These are phyloP conservation scores for Meiosimyza platycephala DNA, from an alignment of 2,888 invertebrate species.

Conservation along the genomic window DNA sequence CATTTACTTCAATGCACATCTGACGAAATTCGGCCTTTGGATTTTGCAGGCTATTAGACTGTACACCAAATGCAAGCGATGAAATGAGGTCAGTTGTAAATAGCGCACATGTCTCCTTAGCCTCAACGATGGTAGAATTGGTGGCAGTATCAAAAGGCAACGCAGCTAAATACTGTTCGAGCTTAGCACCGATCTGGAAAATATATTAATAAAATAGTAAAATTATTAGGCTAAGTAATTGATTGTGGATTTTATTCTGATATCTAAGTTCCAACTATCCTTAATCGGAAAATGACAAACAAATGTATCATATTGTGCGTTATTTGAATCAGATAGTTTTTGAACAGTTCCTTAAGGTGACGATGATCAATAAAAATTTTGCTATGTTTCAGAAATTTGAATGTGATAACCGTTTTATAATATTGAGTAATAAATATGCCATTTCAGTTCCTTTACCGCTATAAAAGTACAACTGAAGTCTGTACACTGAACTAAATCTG, in stretches of 20 bases:
- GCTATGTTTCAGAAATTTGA: too few relatives aligned
- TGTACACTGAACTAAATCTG: too few relatives aligned
- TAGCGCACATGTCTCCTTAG: constrained; percentile 58
- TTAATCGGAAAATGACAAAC: too few relatives aligned
- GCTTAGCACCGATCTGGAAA: constrained; percentile 54
- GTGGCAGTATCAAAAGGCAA: constrained; percentile 41
- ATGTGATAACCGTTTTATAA: too few relatives aligned
- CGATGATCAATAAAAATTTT: too few relatives aligned
- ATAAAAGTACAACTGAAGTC: too few relatives aligned
- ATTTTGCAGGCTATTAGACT: constrained; percentile 66
- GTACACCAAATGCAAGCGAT: constrained; percentile 67
- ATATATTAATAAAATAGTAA: background rate
- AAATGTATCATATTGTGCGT: too few relatives aligned
- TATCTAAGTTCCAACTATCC: background rate
- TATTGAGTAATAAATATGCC: too few relatives aligned
- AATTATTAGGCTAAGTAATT: background rate
- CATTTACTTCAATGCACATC: constrained; percentile 64
- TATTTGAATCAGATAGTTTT: too few relatives aligned
- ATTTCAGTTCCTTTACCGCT: too few relatives aligned
- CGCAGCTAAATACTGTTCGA: constrained; percentile 53
- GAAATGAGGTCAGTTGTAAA: constrained; percentile 67
- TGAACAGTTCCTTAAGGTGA: too few relatives aligned
- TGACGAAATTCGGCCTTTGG: constrained; percentile 65
- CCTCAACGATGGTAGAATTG: constrained; percentile 46
- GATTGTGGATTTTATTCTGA: background rate